Conservation (phyloP, 2,797 vertebrate genomes). For the Eupleurogrammus muticus region DNA sequence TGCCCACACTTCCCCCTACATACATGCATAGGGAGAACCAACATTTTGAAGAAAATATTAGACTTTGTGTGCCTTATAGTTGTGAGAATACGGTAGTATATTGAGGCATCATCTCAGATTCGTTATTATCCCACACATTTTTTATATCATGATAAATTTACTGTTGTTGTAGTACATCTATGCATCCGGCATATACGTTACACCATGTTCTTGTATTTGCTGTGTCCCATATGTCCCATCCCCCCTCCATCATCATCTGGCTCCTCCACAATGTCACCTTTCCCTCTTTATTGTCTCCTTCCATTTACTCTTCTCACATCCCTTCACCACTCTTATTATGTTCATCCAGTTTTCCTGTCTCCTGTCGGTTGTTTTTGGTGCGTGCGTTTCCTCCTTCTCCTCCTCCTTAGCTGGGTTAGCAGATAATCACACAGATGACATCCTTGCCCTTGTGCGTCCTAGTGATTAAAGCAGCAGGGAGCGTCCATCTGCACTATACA, state of each 20-base stretch:
- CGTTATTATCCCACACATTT: background rate
- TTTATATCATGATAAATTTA: background rate
- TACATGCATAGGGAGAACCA: no score
- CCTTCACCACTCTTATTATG: background rate
- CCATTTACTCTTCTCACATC: constrained; percentile 14
- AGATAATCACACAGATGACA: constrained; percentile 35
- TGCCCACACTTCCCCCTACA: no score
- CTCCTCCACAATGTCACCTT: constrained; percentile 55
- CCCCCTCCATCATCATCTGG: constrained; percentile 37
- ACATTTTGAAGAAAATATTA: no score
- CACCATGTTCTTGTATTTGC: background rate
- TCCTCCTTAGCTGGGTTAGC: constrained; percentile 14
- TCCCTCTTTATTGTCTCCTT: constrained; percentile 26
- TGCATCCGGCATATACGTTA: background rate
- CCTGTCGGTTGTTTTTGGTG: background rate
- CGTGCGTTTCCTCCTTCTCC: constrained; percentile 13
- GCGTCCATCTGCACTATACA: constrained; percentile 42
- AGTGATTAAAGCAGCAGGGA: constrained; percentile 43
- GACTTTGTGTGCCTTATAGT: no score
- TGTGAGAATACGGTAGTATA: no score
- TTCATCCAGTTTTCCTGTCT: background rate
- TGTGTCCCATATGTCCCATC: constrained; percentile 36
- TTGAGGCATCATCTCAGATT: background rate
- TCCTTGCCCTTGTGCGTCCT: constrained; percentile 23
- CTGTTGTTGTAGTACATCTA: background rate